Conservation (phyloP, 2,888 invertebrate species). For the Nezara viridula region DNA sequence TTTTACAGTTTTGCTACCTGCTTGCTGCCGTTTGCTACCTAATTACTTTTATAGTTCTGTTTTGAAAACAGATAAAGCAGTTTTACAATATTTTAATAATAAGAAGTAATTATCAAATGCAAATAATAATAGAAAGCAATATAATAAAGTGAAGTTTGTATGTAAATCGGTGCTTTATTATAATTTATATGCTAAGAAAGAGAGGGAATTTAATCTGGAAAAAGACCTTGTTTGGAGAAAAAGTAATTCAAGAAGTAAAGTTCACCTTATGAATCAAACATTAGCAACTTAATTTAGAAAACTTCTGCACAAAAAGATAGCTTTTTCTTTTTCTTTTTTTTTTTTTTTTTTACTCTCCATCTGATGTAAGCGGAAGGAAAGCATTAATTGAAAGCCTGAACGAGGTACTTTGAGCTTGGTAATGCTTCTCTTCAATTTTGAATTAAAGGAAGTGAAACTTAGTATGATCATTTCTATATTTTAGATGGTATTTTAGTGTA, state of each 20-base stretch:
- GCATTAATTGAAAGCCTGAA: slow-evolving; percentile 6
- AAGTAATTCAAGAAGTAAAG: slow-evolving; percentile 28
- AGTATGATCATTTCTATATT: background rate
- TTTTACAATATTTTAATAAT: too few species aligned
- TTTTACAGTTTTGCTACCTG: too few species aligned
- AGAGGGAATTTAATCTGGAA: slow-evolving; percentile 19
- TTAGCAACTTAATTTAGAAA: slow-evolving; percentile 28
- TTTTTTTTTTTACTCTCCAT: background rate
- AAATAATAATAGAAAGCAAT: background rate
- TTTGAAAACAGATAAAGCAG: too few species aligned
- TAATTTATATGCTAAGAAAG: slow-evolving; percentile 16
- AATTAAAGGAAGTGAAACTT: background rate
- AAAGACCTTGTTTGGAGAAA: slow-evolving; percentile 23
- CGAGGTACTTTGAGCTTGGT: background rate
- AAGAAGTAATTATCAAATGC: background rate
- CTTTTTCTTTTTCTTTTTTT: too few species aligned
- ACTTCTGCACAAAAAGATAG: background rate
- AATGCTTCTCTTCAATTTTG: background rate
- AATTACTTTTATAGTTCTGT: too few species aligned
- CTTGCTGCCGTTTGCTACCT: too few species aligned
- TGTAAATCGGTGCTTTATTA: slow-evolving; percentile 4
- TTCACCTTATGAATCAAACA: slow-evolving; percentile 35
- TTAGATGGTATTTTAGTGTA: too few species aligned
- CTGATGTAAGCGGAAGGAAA: background rate
- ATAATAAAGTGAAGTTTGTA: background rate